Evolutionary conservation across 2,888 invertebrate genomes (phyloP).

Genomic region (Tetanocera ferruginea): DNA sequence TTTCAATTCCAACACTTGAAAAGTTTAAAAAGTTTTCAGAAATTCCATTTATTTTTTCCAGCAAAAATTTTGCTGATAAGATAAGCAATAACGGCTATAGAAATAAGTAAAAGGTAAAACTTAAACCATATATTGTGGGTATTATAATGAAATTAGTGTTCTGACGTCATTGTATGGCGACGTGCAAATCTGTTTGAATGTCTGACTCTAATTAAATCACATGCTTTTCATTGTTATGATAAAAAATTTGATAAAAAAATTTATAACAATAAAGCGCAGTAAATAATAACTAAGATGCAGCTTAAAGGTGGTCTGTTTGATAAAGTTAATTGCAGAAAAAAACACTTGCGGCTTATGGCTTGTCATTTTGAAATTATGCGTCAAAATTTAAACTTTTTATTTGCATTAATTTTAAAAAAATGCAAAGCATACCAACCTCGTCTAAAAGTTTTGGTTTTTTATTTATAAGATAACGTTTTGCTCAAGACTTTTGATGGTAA

Average conservation of each 20-base stretch:
- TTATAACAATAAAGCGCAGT: not conserved
- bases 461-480: too few relatives aligned
- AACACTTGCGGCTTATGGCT: too few relatives aligned
- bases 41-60: not conserved
- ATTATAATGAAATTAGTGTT: not conserved
- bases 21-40: not conserved
- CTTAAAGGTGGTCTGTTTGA: too few relatives aligned
- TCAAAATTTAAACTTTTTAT: too few relatives aligned
- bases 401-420: too few relatives aligned
- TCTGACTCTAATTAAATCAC: not conserved
- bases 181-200: not conserved
- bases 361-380: too few relatives aligned
- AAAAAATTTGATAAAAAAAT: not conserved
- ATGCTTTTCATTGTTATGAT: not conserved
- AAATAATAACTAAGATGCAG: not conserved
- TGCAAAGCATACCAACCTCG: too few relatives aligned
- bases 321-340: too few relatives aligned
- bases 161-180: not conserved
- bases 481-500: too few relatives aligned
- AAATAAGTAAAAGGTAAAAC: not conserved
- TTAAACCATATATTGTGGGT: not conserved
- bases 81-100: not conserved
- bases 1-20: not conserved
- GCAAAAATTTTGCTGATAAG: not conserved
- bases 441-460: too few relatives aligned